Evolutionary conservation across 2,888 invertebrate species (phyloP).

Genomic region (Cabera pusaria): DNA sequence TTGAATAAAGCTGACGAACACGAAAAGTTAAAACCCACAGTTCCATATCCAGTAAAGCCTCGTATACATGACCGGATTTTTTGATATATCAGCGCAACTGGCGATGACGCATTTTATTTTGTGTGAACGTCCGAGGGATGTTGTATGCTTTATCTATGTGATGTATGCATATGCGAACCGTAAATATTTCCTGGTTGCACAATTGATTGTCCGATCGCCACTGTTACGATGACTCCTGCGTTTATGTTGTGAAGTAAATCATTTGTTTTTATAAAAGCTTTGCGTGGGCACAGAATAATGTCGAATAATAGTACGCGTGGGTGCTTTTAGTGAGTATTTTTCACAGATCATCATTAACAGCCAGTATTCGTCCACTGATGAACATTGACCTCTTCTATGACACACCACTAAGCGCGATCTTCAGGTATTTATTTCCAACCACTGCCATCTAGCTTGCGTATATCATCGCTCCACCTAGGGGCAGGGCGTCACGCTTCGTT

Average conservation of each 20-base stretch:
- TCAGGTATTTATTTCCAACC: too few relatives aligned
- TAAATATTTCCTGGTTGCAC: slow-evolving; percentile 47
- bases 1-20: slow-evolving; percentile 30
- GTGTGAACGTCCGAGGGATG: slow-evolving; percentile 37
- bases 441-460: too few relatives aligned
- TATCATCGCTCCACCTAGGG: too few relatives aligned
- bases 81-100: slow-evolving; percentile 37
- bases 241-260: background rate
- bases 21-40: slow-evolving; percentile 27
- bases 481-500: too few relatives aligned
- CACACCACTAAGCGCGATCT: too few relatives aligned
- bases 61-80: slow-evolving; percentile 37
- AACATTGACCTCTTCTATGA: too few relatives aligned
- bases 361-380: too few relatives aligned
- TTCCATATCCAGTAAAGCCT: slow-evolving; percentile 32
- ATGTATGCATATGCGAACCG: slow-evolving; percentile 43
- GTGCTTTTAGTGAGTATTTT: too few relatives aligned
- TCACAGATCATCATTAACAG: too few relatives aligned
- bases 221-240: slow-evolving; percentile 4
- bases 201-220: slow-evolving; percentile 23
- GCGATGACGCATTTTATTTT: slow-evolving; percentile 52
- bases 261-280: background rate
- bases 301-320: too few relatives aligned
- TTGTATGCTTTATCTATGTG: slow-evolving; percentile 45
- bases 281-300: too few relatives aligned